Conservation (phyloP, 1,140 invertebrate genomes). For the Eulimnadia texana region DNA sequence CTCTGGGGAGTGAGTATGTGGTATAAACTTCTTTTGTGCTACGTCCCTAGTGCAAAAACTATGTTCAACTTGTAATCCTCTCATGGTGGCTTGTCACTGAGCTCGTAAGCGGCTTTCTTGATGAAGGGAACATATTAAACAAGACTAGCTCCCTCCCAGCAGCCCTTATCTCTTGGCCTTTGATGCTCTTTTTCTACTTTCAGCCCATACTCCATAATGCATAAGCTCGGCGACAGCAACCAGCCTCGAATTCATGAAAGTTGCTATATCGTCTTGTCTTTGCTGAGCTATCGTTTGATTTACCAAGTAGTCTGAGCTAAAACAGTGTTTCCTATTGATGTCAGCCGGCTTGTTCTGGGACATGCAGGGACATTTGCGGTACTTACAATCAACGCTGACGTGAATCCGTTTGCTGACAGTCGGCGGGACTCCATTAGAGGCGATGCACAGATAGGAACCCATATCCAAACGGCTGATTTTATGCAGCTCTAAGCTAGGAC, state of each 20-base stretch:
- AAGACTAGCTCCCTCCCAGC: not conserved
- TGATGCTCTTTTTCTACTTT: not conserved
- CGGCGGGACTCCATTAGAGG: slow-evolving; percentile 39
- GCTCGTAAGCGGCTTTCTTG: not conserved
- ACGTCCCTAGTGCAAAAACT: not conserved
- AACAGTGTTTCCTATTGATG: no score
- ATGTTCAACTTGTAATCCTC: not conserved
- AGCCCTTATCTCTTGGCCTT: not conserved
- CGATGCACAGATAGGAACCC: slow-evolving; percentile 80
- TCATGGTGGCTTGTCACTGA: not conserved
- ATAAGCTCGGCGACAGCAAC: not conserved
- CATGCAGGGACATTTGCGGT: not conserved
- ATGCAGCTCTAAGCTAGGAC: slow-evolving; percentile 64
- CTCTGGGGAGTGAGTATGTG: not conserved
- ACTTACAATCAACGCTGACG: slow-evolving; percentile 89
- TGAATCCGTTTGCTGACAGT: slow-evolving; percentile 76
- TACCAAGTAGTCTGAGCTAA: not conserved
- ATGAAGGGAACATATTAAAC: not conserved
- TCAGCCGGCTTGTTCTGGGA: no score
- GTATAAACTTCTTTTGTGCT: not conserved
- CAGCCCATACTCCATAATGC: not conserved
- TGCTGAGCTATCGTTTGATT: not conserved
- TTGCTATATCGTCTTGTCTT: not conserved
- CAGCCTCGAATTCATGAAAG: not conserved
- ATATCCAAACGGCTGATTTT: slow-evolving; percentile 75